Percentiles rank a stretch among this genome's conserved stretches.
Conservation (phyloP, 2,113 vertebrate species). For the Macroglossus sobrinus region DNA sequence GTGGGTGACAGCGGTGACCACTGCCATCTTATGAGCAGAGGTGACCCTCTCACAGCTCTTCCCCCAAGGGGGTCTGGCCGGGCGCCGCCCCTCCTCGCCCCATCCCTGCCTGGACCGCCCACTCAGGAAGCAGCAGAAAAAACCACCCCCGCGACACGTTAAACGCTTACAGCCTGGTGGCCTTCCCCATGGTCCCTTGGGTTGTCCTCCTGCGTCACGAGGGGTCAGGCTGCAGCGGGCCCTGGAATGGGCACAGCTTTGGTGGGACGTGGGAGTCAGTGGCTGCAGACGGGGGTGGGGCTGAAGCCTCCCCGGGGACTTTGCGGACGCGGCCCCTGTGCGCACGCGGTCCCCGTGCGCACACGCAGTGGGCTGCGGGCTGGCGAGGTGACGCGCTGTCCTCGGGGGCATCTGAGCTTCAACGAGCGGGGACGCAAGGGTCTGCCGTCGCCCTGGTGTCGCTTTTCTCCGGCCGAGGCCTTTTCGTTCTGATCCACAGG, state of each 20-base stretch:
- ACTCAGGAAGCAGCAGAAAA: neutral
- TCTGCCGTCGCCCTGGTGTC: neutral
- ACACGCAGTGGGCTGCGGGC: too few species aligned
- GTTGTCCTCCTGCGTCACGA: neutral
- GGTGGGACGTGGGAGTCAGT: neutral
- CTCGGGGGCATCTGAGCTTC: too few species aligned
- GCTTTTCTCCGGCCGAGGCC: constrained; percentile 60
- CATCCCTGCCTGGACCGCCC: neutral
- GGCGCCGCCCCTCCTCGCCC: neutral
- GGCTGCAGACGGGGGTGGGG: neutral
- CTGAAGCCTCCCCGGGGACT: neutral
- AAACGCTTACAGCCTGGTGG: too few species aligned
- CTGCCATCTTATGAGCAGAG: too few species aligned
- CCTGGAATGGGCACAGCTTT: neutral
- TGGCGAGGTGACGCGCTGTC: too few species aligned
- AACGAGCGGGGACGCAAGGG: too few species aligned
- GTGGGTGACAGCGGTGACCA: accelerated
- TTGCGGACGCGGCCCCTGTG: neutral
- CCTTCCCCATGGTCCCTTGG: neutral
- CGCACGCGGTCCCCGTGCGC: too few species aligned
- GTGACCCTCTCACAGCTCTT: too few species aligned
- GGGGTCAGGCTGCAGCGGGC: accelerated
- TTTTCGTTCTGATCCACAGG: constrained; percentile 63
- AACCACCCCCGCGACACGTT: neutral
- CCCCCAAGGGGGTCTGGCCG: neutral